Conservation (phyloP, 2,888 invertebrate species). For the Colostygia pectinataria region DNA sequence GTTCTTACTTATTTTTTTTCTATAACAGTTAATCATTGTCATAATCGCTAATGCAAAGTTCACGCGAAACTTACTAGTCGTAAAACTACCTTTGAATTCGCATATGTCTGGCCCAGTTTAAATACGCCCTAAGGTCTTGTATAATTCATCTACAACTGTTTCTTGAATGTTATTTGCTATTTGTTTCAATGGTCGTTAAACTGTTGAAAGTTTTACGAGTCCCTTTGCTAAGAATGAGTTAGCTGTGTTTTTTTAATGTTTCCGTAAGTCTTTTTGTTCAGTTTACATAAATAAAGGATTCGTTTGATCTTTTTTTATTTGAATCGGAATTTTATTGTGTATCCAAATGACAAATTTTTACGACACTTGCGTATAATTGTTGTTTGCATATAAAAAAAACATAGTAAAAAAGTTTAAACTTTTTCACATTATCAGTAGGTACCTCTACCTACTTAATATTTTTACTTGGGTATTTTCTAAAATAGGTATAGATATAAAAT, state of each 20-base stretch:
- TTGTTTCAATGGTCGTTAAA: slow-evolving; percentile 38
- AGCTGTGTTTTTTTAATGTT: slow-evolving; percentile 16
- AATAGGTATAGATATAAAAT: too few relatives aligned
- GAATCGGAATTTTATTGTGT: background rate
- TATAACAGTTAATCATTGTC: too few relatives aligned
- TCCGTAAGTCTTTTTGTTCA: slow-evolving; percentile 7
- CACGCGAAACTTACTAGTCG: background rate
- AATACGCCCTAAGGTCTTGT: slow-evolving; percentile 18
- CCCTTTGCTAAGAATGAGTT: slow-evolving; percentile 29
- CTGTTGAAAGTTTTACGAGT: slow-evolving; percentile 36
- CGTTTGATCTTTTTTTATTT: slow-evolving; percentile 6
- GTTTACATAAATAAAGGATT: slow-evolving; percentile 6
- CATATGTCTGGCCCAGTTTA: background rate
- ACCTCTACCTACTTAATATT: too few relatives aligned
- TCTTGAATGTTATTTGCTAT: slow-evolving; percentile 34
- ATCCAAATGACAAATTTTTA: too few relatives aligned
- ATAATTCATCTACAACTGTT: slow-evolving; percentile 35
- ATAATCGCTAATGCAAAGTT: too few relatives aligned
- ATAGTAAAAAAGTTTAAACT: too few relatives aligned
- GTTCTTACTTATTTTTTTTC: too few relatives aligned
- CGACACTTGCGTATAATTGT: too few relatives aligned
- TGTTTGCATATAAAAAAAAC: too few relatives aligned
- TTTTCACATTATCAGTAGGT: too few relatives aligned
- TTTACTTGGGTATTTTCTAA: too few relatives aligned
- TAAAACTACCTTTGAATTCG: background rate